phyloP scores from a whole-genome alignment of 2,888 invertebrate genomes.

The Aspidiotus destructor region DNA sequence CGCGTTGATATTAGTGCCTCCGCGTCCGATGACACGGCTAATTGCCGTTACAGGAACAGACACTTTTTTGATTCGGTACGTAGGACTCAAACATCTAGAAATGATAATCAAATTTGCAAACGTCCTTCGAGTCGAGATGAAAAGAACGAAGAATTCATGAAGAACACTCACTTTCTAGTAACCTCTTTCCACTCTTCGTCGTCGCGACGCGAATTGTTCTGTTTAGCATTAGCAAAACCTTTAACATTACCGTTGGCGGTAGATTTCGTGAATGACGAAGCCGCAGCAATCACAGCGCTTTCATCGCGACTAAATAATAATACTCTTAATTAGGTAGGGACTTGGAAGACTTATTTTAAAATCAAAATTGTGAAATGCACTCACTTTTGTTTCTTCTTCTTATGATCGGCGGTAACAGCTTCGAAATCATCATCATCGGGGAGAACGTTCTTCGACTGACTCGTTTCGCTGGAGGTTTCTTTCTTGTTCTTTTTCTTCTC shows the following conservation, averaged over 20 bases:
- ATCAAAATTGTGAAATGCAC: not conserved
- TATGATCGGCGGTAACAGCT: constrained; percentile 4
- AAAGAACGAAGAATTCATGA: too few relatives aligned
- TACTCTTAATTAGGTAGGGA: not conserved
- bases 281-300: constrained; percentile 16
- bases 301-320: constrained; percentile 21
- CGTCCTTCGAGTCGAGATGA: too few relatives aligned
- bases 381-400: constrained; percentile 24
- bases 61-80: constrained; percentile 73
- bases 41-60: constrained; percentile 90
- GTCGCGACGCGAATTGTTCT: constrained; percentile 45
- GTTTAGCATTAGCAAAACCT: constrained; percentile 8
- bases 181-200: constrained; percentile 98
- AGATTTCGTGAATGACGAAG: not conserved
- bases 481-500: constrained; percentile 20
- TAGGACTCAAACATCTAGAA: constrained; percentile 44
- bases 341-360: not conserved
- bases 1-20: constrained; percentile 95
- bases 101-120: not conserved
- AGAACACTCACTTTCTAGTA: constrained; percentile 40
- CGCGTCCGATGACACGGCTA: constrained; percentile 92
- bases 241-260: not conserved
- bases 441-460: constrained; percentile 4
- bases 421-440: constrained; percentile 19
- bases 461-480: constrained; percentile 12